Conservation (phyloP, 1,140 invertebrate species). For the Glossosoma conforme region DNA sequence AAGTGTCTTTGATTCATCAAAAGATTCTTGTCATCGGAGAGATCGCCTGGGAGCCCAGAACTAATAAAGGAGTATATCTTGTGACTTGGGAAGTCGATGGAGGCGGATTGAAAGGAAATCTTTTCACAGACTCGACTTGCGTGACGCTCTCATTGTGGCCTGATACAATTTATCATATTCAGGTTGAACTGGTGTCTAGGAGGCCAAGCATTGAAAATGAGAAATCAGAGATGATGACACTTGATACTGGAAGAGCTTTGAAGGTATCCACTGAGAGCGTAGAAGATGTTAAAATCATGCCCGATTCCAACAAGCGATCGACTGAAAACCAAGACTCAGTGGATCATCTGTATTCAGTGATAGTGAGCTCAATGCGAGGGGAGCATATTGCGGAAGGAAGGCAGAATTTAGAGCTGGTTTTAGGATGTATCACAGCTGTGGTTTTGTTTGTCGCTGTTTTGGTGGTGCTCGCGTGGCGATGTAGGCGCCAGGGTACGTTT, state of each 20-base stretch:
- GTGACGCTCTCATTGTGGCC: constrained; percentile 75
- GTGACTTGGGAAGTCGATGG: constrained; percentile 81
- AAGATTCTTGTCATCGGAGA: constrained; percentile 69
- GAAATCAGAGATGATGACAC: constrained; percentile 58
- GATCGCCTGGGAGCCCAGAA: constrained; percentile 67
- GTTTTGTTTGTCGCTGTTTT: constrained; percentile 51
- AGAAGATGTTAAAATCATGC: constrained; percentile 50
- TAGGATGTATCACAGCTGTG: constrained; percentile 52
- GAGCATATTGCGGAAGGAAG: constrained; percentile 48
- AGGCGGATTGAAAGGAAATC: constrained; percentile 74
- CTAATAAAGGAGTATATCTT: constrained; percentile 61
- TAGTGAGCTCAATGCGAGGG: constrained; percentile 54
- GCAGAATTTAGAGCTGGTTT: constrained; percentile 50
- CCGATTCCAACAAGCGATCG: constrained; percentile 34
- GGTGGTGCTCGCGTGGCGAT: constrained; percentile 49
- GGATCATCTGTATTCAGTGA: constrained; percentile 53
- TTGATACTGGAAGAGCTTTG: constrained; percentile 55
- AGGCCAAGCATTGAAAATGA: constrained; percentile 55
- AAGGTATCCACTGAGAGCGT: constrained; percentile 57
- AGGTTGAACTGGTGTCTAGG: constrained; percentile 60
- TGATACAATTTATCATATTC: constrained; percentile 73
- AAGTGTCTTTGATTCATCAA: constrained; percentile 64
- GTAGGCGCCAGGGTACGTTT: constrained; percentile 48
- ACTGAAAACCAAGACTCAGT: constrained; percentile 40
- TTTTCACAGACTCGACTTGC: constrained; percentile 73